Conservation (phyloP, 2,797 vertebrate species). For the Manis javanica region DNA sequence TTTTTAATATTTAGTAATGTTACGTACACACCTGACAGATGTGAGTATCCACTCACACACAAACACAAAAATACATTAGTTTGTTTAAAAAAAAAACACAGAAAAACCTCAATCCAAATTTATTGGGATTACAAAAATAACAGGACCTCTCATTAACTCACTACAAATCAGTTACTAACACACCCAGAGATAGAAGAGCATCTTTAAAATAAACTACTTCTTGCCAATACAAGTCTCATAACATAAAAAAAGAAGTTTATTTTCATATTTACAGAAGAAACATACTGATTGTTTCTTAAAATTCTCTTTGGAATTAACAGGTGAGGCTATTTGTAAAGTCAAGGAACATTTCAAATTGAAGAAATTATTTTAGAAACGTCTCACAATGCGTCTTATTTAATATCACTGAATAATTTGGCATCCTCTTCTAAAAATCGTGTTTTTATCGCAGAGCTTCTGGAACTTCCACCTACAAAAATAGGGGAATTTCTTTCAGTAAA, state of each 20-base stretch:
- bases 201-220: conserved; percentile 82
- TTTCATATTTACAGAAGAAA: conserved; percentile 90
- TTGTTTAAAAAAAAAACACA: conserved; percentile 65
- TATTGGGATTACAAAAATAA: conserved; percentile 84
- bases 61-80: conserved; percentile 69
- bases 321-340: conserved; percentile 77
- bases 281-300: conserved; percentile 76
- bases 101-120: conserved; percentile 80
- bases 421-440: conserved; percentile 66
- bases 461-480: conserved; percentile 91
- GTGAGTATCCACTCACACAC: conserved; percentile 69
- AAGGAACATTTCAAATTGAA: conserved; percentile 77
- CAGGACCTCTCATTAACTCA: conserved; percentile 79
- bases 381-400: conserved; percentile 79
- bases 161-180: conserved; percentile 82
- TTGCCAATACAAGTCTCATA: conserved; percentile 83
- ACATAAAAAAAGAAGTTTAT: conserved; percentile 87
- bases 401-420: conserved; percentile 52
- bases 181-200: conserved; percentile 77
- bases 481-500: conserved; percentile 60
- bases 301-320: conserved; percentile 66
- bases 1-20: conserved; percentile 77
- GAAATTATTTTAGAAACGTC: conserved; percentile 75
- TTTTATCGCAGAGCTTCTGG: conserved; percentile 89
- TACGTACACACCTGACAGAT: conserved; percentile 54